Conservation (phyloP, 2,888 invertebrate genomes). For the Gortyna flavago region DNA sequence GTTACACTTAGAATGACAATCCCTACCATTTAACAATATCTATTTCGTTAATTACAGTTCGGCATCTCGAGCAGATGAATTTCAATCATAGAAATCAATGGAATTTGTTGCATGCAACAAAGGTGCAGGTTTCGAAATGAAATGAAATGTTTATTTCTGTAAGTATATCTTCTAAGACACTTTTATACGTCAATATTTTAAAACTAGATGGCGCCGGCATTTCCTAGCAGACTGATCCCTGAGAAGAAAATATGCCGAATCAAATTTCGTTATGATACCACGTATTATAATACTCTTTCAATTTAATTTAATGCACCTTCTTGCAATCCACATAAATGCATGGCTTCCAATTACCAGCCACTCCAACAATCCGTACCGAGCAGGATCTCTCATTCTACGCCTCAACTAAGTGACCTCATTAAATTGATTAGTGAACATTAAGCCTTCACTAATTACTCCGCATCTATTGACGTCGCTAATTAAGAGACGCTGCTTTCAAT, state of each 20-base stretch:
- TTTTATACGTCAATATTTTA: not conserved
- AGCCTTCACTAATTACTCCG: slow-evolving; percentile 32
- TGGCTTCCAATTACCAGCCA: not conserved
- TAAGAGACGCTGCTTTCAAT: slow-evolving; percentile 28
- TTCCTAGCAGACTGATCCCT: not conserved
- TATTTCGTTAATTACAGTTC: not conserved
- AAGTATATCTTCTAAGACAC: not conserved
- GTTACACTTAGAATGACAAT: not conserved
- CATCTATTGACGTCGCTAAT: slow-evolving; percentile 41
- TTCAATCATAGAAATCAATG: not conserved
- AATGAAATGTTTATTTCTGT: not conserved
- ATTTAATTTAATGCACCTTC: not conserved
- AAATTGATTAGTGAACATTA: slow-evolving; percentile 37
- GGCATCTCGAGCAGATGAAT: not conserved
- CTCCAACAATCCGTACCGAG: not conserved
- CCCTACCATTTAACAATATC: not conserved
- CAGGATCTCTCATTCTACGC: not conserved
- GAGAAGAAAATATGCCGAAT: not conserved
- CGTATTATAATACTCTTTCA: not conserved
- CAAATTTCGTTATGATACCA: not conserved
- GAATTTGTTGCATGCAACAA: not conserved
- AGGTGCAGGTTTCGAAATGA: not conserved
- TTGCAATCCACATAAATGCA: not conserved
- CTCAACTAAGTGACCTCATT: slow-evolving; percentile 35
- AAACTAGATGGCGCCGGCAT: not conserved